Base-by-base conservation (phyloP, 2,888 invertebrate species). In the Thereva nobilitata region DNA sequence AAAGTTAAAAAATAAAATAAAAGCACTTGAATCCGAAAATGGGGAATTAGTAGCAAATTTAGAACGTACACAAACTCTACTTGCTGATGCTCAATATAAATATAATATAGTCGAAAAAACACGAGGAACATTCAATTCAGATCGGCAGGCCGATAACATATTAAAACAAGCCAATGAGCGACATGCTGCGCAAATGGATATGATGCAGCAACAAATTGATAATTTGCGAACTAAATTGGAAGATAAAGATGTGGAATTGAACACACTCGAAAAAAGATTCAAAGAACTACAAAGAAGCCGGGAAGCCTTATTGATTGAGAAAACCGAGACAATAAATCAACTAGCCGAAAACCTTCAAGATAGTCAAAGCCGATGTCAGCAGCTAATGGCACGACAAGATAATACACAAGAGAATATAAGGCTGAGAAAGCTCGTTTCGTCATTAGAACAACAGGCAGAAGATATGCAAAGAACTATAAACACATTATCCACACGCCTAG, bases 281-380 rank as follows among this genome's bases (percentile, higher is more conserved):
- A 81, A 81, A 72, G 86, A 88, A 40, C 77, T 85, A 2, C 85
- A 87, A 56, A 80, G 83, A 70, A 85, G 84, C 12, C 86, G 87
- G 61, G 88, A 89, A 73, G 79, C 82, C 4, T 79, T 88, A 70
- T 74, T 88, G 50, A 82, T 86, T 54, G 88, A 89, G 49, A 89
- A 88, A 70, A 84, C 85, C 0, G 82, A 83, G 0, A 85, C 85
- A 10, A 87, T 89, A 67, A 88, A 88, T 76, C 82, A 85, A 52
- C 72, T 89, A n/a, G 85, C 84, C 1, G 79, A 80, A 34, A 87
- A 85, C 34, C 72, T 89, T 54, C 85, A 86, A 69, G 83, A 85
- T 5, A 85, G 87, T 0, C 89, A 89, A 71, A 72, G 77, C 5
- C 82, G 82, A 47, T 83, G 79, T 70, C 78, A 81, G 6, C 80